These are phyloP conservation scores for Hyla sarda DNA, from an alignment of 2,113 vertebrate genomes.

Conservation along the genomic window DNA sequence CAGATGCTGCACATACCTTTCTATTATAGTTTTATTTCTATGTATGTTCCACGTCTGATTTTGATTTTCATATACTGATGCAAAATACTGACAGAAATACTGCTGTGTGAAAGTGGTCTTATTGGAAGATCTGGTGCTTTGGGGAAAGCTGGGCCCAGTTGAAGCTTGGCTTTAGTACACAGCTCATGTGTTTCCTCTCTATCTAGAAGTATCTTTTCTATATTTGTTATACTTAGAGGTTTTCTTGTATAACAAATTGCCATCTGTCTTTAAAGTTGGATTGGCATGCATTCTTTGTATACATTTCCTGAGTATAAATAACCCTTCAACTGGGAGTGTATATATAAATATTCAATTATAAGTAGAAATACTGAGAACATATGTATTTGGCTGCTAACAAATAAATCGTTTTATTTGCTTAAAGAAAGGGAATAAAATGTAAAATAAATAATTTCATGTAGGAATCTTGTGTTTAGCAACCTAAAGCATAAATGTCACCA, in stretches of 20 bases:
- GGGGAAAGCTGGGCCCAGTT: background rate
- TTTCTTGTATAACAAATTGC: slow-evolving; percentile 2
- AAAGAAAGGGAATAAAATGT: no score
- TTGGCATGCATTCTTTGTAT: slow-evolving; percentile 8
- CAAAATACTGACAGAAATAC: no score
- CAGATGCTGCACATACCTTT: no score
- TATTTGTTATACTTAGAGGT: background rate
- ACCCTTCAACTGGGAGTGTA: background rate
- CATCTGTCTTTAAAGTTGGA: slow-evolving; percentile 33
- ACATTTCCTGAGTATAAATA: slow-evolving; percentile 12
- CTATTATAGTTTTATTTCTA: no score
- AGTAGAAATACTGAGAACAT: background rate
- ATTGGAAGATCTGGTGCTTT: no score
- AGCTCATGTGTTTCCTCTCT: background rate
- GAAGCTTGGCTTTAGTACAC: background rate
- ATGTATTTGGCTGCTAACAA: background rate
- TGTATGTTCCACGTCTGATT: no score
- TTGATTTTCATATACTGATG: no score
- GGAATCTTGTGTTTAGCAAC: background rate
- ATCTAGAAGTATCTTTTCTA: background rate
- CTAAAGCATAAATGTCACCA: background rate
- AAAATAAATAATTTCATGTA: background rate
- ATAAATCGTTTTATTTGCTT: no score
- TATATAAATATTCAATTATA: slow-evolving; percentile 13
- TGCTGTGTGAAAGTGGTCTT: no score